Percentiles rank a stretch among this genome's conserved stretches.
These are phyloP conservation scores for Sinosuthora webbiana DNA, from an alignment of 2,113 vertebrate species.

Conservation along the genomic window DNA sequence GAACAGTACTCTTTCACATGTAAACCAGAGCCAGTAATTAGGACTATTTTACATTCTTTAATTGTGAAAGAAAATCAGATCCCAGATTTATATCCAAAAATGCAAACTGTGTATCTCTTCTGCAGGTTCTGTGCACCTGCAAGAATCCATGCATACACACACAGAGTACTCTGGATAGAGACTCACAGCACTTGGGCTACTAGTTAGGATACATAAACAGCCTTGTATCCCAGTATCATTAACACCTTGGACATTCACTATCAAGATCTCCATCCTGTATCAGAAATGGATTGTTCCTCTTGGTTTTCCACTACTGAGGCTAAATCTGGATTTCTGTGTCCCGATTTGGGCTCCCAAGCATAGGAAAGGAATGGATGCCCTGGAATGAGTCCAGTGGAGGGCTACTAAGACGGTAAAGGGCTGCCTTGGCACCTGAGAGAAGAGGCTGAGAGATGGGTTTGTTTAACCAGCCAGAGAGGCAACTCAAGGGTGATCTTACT, in stretches of 20 bases:
- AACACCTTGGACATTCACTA: neutral
- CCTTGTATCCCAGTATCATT: neutral
- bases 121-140: neutral
- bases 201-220: neutral
- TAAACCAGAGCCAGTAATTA: neutral
- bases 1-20: neutral
- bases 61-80: neutral
- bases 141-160: rapidly evolving
- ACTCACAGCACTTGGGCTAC: neutral
- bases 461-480: neutral
- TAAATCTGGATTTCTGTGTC: neutral
- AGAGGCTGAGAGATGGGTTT: neutral
- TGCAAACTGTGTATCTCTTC: neutral
- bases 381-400: neutral
- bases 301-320: neutral
- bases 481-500: neutral
- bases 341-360: neutral
- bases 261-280: neutral
- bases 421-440: neutral
- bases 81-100: neutral
- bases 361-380: neutral
- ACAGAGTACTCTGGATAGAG: neutral
- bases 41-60: neutral
- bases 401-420: neutral
- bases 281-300: neutral